Conservation (phyloP, 2,888 invertebrate genomes). For the Dryobotodes eremita region DNA sequence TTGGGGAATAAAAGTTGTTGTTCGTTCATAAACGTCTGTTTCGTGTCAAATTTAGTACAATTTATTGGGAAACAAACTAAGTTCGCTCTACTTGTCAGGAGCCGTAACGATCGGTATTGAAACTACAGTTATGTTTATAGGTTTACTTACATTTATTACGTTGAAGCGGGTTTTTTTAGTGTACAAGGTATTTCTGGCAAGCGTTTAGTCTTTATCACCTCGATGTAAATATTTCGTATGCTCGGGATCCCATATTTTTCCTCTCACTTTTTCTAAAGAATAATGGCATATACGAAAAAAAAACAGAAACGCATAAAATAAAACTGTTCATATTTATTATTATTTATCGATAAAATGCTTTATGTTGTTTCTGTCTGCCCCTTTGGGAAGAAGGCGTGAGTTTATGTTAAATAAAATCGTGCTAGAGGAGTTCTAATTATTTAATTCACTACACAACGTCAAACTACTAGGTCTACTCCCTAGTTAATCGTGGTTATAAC, state of each 20-base stretch:
- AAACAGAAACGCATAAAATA: neutral
- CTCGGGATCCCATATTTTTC: neutral
- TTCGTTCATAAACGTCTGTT: constrained; percentile 69
- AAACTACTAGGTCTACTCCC: neutral
- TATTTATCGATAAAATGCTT: neutral
- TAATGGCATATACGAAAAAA: neutral
- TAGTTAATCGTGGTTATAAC: neutral
- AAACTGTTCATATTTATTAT: neutral
- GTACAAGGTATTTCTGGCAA: neutral
- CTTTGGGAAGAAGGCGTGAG: no score
- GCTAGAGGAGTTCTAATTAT: neutral
- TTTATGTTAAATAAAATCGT: neutral
- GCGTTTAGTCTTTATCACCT: neutral
- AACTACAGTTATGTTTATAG: constrained; percentile 40
- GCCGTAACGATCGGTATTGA: constrained; percentile 40
- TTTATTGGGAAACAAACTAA: constrained; percentile 65
- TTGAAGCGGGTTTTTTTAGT: neutral
- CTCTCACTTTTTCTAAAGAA: neutral
- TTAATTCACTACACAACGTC: neutral
- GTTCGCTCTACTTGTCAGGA: constrained; percentile 46
- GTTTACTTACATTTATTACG: constrained; percentile 20
- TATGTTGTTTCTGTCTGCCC: neutral
- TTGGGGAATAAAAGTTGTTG: constrained; percentile 71
- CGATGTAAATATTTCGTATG: neutral
- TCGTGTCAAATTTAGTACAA: constrained; percentile 68